Percentiles rank a stretch among this genome's conserved stretches.
Evolutionary conservation across 2,888 invertebrate species (phyloP).

Genomic region (Diarsia rubi): DNA sequence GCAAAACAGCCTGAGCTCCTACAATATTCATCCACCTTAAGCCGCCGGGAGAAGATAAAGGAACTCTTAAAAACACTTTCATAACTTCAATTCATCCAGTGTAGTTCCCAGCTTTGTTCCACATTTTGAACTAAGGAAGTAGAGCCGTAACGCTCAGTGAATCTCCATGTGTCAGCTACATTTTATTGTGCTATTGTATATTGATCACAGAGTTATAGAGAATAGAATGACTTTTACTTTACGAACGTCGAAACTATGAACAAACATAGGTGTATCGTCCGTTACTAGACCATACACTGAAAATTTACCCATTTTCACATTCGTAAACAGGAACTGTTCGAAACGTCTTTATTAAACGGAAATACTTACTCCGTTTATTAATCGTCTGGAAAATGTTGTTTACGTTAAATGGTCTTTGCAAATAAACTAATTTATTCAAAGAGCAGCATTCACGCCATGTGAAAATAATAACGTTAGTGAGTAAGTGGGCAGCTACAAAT

Average conservation of each 20-base stretch:
- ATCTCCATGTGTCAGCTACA: conserved; percentile 35
- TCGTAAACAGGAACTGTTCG: conserved; percentile 34
- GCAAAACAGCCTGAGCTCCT: conserved; percentile 49
- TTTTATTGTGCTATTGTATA: conserved; percentile 33
- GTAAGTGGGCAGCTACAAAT: conserved; percentile 31
- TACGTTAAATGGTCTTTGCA: conserved; percentile 57
- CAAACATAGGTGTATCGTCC: neutral
- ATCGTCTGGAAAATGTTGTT: conserved; percentile 55
- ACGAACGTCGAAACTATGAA: neutral
- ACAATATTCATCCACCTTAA: conserved; percentile 65
- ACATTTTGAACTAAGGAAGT: conserved; percentile 52
- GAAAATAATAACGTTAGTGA: conserved; percentile 53
- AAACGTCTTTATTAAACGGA: conserved; percentile 34
- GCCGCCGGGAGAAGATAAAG: conserved; percentile 61
- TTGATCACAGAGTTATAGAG: conserved; percentile 27
- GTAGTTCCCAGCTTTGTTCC: conserved; percentile 52
- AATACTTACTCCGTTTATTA: conserved; percentile 49
- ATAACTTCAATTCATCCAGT: conserved; percentile 64
- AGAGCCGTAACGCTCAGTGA: conserved; percentile 45
- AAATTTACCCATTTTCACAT: conserved; percentile 24
- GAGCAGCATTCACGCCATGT: conserved; percentile 48
- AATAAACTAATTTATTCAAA: conserved; percentile 62
- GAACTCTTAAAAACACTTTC: conserved; percentile 68
- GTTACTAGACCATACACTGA: conserved; percentile 13
- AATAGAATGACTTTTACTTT: conserved; percentile 23